A percentile compares a stretch with the other conserved stretches of the same genome.
phyloP scores from a whole-genome alignment of 2,888 invertebrate species.

The Scaptomyza caliginosa region DNA sequence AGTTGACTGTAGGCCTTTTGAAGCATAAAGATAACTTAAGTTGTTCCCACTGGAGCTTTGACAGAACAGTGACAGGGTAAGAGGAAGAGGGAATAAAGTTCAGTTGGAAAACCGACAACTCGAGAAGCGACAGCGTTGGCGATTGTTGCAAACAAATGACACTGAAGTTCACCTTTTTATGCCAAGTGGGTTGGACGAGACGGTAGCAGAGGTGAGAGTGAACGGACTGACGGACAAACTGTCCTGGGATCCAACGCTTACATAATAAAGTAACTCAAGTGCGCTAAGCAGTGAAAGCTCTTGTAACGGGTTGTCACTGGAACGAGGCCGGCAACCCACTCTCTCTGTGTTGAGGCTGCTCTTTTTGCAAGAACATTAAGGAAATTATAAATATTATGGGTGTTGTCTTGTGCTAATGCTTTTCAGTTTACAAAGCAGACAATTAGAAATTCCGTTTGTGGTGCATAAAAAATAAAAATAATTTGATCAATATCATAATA shows the following conservation, averaged over 20 bases:
- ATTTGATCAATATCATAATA: too few species aligned
- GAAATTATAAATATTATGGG: constrained; percentile 55
- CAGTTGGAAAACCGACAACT: constrained; percentile 51
- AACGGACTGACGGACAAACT: constrained; percentile 3
- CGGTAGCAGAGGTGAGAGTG: not conserved
- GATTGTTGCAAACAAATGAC: constrained; percentile 57
- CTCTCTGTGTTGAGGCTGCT: constrained; percentile 10
- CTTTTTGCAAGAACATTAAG: constrained; percentile 42
- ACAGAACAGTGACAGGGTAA: not conserved
- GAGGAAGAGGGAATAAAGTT: constrained; percentile 37
- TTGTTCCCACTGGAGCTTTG: constrained; percentile 61
- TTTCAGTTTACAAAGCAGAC: not conserved
- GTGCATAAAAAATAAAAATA: not conserved
- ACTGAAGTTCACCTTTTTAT: constrained; percentile 69
- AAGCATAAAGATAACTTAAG: constrained; percentile 71
- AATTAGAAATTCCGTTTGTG: not conserved
- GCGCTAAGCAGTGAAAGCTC: constrained; percentile 59
- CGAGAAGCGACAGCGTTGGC: constrained; percentile 32
- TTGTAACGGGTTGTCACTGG: constrained; percentile 53
- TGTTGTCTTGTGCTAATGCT: not conserved
- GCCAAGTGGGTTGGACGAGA: constrained; percentile 38
- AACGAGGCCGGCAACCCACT: constrained; percentile 9
- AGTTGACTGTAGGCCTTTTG: constrained; percentile 65
- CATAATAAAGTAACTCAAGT: constrained; percentile 65
- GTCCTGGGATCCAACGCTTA: constrained; percentile 48